Evolutionary conservation across 1,140 invertebrate species (phyloP), one percentile per base, ranked within the genome.

Genomic region (Brachionus plicatilis): DNA sequence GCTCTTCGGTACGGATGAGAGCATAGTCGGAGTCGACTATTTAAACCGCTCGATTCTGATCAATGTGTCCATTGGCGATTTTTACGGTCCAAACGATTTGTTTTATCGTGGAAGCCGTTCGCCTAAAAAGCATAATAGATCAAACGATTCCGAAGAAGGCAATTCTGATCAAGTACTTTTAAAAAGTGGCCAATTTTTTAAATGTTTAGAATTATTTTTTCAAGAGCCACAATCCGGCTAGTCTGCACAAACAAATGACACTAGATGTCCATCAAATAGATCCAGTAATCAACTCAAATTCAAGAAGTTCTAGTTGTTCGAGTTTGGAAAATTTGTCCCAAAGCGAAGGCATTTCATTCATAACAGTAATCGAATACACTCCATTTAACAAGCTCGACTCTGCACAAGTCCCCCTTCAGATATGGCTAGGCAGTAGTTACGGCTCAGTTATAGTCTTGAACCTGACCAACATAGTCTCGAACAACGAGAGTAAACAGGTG

Each of bases 1-100:
- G 92, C 94, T 96, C 85, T 98, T 97, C 91, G 96, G 96, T 87
- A 97, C 95, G 90, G 96, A 98, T 90, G 93, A 93, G 86, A 96
- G 96, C 85, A 90, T 98, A 87, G 95, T 96, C 87, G 93, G 98
- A 90, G 93, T 98, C 87, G 96, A 99, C 91, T 94, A 95, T 89
- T 92, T 96, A 87, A 95, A 97, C 90, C 95, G 95, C 91, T 92
- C 93, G 84, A 94, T 94, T 89, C 92, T 98, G 85, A 91, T 96
- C 85, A 96, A 95, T 90, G 87, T 91, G 82, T 88, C 88, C 56
- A 91, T 90, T 12, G 88, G 88, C 68, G 95, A 97, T 89, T 92
- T 98, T 85, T 97, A 97, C 91, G 94, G 94, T 90, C 87, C 91
- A 43, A 92, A 93, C 84, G 95, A 97, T 91, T 95, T 95, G 24